Percentiles rank a stretch among this genome's conserved stretches.
Evolutionary conservation across 1,140 invertebrate species (phyloP).

Genomic region (Drosophila persimilis): DNA sequence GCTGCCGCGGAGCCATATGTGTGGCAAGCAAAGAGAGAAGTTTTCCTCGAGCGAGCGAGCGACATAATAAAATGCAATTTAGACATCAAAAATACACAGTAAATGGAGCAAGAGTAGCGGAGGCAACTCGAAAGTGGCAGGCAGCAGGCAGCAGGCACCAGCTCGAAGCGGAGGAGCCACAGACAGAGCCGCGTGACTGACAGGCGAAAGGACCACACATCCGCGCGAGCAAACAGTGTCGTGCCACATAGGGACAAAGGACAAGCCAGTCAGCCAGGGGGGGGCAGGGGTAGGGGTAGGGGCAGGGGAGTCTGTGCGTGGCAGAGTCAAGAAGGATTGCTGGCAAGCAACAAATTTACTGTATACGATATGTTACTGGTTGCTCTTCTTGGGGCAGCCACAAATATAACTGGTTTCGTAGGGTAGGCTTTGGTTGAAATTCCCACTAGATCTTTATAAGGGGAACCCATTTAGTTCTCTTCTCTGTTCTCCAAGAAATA

Average conservation of each 20-base stretch:
- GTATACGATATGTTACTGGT: conserved; percentile 39
- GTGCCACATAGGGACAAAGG: conserved; percentile 35
- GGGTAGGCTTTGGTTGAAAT: too few relatives aligned
- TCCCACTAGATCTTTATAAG: too few relatives aligned
- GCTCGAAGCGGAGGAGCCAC: conserved; percentile 35
- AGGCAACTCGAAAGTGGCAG: conserved; percentile 27
- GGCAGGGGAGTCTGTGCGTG: conserved; percentile 32
- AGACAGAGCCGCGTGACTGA: conserved; percentile 66
- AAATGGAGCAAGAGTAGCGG: conserved; percentile 66
- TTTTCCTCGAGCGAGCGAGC: conserved; percentile 44
- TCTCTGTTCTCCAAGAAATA: too few relatives aligned
- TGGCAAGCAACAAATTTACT: conserved; percentile 29
- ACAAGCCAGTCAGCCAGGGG: conserved; percentile 19
- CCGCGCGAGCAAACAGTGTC: conserved; percentile 32
- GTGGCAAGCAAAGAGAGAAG: conserved; percentile 44
- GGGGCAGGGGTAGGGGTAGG: conserved; percentile 22
- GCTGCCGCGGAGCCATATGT: conserved; percentile 49
- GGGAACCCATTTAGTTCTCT: too few relatives aligned
- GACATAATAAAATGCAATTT: conserved; percentile 81
- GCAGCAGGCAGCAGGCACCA: not conserved
- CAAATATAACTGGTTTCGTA: too few relatives aligned
- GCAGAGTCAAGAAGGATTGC: conserved; percentile 23
- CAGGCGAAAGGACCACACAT: conserved; percentile 52
- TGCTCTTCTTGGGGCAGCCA: conserved; percentile 1
- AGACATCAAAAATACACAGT: conserved; percentile 80